A percentile compares a stretch with the other conserved stretches of the same genome.
These are phyloP conservation scores for Alloscopus bannaensis DNA, from an alignment of 2,888 invertebrate genomes.

Conservation along the genomic window DNA sequence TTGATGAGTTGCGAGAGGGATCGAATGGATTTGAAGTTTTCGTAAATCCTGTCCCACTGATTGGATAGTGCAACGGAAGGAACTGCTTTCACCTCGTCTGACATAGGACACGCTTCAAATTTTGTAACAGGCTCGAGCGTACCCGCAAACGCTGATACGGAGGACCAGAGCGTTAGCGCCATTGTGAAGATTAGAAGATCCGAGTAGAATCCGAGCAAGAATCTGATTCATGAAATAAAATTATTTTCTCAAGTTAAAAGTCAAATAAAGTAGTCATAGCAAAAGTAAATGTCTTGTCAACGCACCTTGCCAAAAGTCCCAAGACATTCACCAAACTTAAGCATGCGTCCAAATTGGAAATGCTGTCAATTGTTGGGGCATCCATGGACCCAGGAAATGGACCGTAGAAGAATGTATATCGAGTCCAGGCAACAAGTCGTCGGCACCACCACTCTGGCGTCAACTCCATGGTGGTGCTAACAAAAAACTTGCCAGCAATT, in stretches of 20 bases:
- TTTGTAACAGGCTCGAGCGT: background rate
- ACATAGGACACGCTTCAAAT: too few relatives aligned
- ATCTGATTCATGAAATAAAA: too few relatives aligned
- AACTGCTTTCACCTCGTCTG: too few relatives aligned
- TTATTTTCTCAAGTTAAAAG: too few relatives aligned
- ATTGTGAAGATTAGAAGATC: background rate
- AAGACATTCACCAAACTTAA: background rate
- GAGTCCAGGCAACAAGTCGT: background rate
- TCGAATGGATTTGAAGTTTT: slow-evolving; percentile 6
- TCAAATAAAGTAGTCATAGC: too few relatives aligned
- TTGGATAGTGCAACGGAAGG: background rate
- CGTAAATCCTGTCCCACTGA: background rate
- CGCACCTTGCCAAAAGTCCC: slow-evolving; percentile 1
- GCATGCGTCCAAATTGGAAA: background rate
- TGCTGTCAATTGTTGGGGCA: background rate
- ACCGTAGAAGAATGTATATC: slow-evolving; percentile 16
- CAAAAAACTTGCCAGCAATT: slow-evolving; percentile 16
- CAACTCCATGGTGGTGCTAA: background rate
- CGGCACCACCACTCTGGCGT: slow-evolving; percentile 10
- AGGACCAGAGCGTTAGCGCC: slow-evolving; percentile 1
- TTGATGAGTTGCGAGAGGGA: background rate
- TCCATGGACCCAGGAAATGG: background rate
- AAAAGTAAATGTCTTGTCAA: too few relatives aligned
- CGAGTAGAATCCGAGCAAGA: background rate
- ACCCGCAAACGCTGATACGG: background rate